Evolutionary conservation across 2,888 invertebrate genomes (phyloP).

Genomic region (Mythimna pallens): DNA sequence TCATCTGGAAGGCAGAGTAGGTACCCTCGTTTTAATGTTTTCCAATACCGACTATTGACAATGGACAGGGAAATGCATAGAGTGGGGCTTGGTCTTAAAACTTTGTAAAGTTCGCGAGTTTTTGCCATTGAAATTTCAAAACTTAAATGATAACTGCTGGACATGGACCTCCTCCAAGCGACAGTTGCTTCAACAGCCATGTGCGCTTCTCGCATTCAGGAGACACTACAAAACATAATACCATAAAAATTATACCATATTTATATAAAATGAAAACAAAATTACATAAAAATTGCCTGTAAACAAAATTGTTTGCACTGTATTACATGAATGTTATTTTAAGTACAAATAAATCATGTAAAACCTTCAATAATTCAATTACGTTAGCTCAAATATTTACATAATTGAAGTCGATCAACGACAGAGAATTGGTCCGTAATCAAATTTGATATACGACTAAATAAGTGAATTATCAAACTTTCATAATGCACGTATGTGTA

Average conservation of each 20-base stretch:
- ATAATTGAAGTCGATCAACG: conserved; percentile 15
- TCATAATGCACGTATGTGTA: not conserved
- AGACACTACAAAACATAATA: too few species aligned
- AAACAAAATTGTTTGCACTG: not conserved
- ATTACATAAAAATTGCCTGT: too few species aligned
- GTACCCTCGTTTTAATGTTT: conserved; percentile 68
- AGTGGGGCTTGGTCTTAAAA: conserved; percentile 28
- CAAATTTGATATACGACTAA: conserved; percentile 6
- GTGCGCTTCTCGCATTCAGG: too few species aligned
- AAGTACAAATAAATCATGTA: conserved; percentile 6
- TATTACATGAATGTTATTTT: not conserved
- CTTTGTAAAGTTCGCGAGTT: not conserved
- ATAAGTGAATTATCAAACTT: conserved; percentile 6
- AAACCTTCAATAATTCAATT: conserved; percentile 17
- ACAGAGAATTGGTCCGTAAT: conserved; percentile 32
- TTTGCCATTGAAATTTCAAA: not conserved
- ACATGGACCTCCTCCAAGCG: not conserved
- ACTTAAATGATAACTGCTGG: not conserved
- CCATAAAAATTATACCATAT: too few species aligned
- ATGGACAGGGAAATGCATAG: conserved; percentile 49
- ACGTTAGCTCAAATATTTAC: conserved; percentile 8
- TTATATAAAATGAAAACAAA: too few species aligned
- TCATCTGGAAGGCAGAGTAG: conserved; percentile 60
- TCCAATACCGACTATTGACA: conserved; percentile 66
- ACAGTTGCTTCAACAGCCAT: too few species aligned